Conservation (phyloP, 2,888 invertebrate genomes). For the Venustoraphidia nigricollis region DNA sequence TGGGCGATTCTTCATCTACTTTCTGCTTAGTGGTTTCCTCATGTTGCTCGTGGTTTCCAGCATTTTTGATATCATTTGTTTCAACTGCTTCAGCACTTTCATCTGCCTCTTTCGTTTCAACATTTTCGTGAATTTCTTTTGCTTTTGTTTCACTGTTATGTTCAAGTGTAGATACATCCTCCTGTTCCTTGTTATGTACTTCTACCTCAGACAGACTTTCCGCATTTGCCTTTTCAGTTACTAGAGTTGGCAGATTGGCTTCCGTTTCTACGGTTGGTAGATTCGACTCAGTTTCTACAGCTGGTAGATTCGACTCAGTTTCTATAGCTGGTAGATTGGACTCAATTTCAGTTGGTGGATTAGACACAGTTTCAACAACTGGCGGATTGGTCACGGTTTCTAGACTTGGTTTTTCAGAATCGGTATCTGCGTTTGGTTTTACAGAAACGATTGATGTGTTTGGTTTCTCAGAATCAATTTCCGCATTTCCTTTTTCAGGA, state of each 20-base stretch:
- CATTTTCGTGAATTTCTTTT: neutral
- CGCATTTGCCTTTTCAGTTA: neutral
- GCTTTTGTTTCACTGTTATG: neutral
- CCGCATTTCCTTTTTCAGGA: conserved; percentile 5
- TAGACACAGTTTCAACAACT: neutral
- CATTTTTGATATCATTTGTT: conserved; percentile 6
- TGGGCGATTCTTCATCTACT: neutral
- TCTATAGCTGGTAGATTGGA: neutral
- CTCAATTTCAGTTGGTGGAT: conserved; percentile 14
- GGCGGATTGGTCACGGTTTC: neutral
- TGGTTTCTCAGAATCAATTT: conserved; percentile 5
- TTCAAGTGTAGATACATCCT: too few species aligned
- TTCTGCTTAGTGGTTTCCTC: conserved; percentile 3
- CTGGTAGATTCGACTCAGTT: neutral
- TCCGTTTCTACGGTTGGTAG: neutral
- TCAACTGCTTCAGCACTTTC: conserved; percentile 7
- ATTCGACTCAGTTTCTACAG: neutral
- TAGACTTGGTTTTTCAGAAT: conserved; percentile 2
- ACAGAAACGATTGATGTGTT: conserved; percentile 1
- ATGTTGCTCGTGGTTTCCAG: conserved; percentile 4
- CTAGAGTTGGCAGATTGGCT: neutral
- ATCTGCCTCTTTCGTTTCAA: conserved; percentile 12
- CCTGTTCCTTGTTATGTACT: neutral
- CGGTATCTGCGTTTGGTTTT: conserved; percentile 3
- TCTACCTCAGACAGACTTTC: neutral